These are phyloP conservation scores for Halocynthia aurantium DNA, from an alignment of 23 tunicate species.

Conservation along the genomic window DNA sequence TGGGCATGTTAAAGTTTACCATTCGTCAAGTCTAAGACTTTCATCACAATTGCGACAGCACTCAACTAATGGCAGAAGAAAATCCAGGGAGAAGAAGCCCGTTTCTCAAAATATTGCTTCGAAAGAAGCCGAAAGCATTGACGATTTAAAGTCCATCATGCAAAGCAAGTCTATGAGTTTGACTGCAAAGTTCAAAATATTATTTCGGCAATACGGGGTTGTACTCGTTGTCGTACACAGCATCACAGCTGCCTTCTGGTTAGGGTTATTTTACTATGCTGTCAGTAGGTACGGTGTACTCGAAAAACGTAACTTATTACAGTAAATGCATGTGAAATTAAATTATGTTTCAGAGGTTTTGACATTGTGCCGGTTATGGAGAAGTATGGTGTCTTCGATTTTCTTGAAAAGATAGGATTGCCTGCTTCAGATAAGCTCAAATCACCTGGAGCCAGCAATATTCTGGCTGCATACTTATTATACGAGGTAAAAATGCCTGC, in stretches of 20 bases:
- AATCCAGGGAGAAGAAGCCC: no score
- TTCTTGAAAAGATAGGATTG: conserved; percentile 61
- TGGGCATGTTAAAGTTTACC: no score
- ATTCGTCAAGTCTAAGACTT: no score
- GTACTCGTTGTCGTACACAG: conserved; percentile 60
- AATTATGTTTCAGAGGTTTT: conserved; percentile 31
- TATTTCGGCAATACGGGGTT: conserved; percentile 76
- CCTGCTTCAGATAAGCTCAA: conserved; percentile 52
- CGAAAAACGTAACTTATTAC: conserved; percentile 1
- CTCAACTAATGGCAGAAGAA: no score
- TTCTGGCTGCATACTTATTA: conserved; percentile 52
- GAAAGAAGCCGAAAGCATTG: conserved; percentile 32
- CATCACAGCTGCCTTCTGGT: conserved; percentile 58
- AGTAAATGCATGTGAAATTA: neutral
- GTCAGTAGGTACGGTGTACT: conserved; percentile 41
- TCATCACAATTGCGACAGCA: no score
- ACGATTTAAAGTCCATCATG: conserved; percentile 64
- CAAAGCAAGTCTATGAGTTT: conserved; percentile 68
- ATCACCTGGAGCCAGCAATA: conserved; percentile 72
- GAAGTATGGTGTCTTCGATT: conserved; percentile 67
- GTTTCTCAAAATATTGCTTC: neutral
- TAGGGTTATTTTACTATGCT: conserved; percentile 41
- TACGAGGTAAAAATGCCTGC: conserved; percentile 44
- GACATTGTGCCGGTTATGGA: conserved; percentile 75
- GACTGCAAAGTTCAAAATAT: conserved; percentile 69